phyloP scores from a whole-genome alignment of 2,113 vertebrate genomes.

The Corythaixoides concolor region DNA sequence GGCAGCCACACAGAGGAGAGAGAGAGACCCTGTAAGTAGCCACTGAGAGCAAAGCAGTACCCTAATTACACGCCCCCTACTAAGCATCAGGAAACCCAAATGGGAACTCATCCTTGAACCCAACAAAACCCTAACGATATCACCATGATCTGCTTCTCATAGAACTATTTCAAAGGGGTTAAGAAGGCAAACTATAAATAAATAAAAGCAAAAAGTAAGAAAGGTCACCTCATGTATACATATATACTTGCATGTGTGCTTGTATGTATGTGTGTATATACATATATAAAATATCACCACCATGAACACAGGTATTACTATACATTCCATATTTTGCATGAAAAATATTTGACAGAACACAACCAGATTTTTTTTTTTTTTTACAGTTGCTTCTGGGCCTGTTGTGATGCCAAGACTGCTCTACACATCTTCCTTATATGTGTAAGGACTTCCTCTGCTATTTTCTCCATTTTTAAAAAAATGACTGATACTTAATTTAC shows the following conservation, averaged over 20 bases:
- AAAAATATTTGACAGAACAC: not conserved
- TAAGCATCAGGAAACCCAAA: not conserved
- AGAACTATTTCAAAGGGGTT: not conserved
- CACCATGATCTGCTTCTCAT: not conserved
- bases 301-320: not conserved
- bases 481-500: not conserved
- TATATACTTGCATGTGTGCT: not conserved
- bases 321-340: not conserved
- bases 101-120: not conserved
- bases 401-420: not conserved
- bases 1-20: not conserved
- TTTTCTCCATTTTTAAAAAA: not conserved
- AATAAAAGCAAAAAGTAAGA: not conserved
- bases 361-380: not conserved
- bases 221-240: not conserved
- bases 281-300: not conserved
- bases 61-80: not conserved
- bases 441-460: not conserved
- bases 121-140: not conserved
- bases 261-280: fast-evolving
- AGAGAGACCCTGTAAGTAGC: not conserved
- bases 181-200: not conserved
- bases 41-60: not conserved
- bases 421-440: not conserved
- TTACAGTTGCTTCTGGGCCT: not conserved